Evolutionary conservation across 1,140 invertebrate genomes (phyloP).

Genomic region (Apolygus lucorum): DNA sequence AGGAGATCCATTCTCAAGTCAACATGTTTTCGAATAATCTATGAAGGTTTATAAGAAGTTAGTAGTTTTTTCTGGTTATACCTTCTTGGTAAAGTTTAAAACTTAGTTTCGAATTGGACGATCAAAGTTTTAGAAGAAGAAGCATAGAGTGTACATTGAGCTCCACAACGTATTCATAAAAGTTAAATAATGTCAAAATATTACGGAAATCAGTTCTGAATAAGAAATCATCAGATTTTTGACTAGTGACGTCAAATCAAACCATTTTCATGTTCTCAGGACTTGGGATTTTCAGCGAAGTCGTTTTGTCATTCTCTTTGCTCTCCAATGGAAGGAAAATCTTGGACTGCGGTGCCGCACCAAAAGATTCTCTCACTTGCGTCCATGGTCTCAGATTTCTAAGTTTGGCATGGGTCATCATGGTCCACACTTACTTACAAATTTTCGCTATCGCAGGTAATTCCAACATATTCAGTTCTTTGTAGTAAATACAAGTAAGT

Average conservation of each 20-base stretch:
- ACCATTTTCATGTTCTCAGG: constrained; percentile 24
- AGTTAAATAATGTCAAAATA: no score
- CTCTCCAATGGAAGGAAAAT: constrained; percentile 52
- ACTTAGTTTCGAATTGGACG: no score
- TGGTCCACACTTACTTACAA: constrained; percentile 80
- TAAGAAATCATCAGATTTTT: no score
- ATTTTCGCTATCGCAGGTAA: constrained; percentile 68
- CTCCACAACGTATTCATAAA: no score
- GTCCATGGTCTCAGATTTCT: constrained; percentile 76
- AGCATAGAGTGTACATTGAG: no score
- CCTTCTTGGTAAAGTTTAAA: no score
- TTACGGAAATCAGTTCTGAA: no score
- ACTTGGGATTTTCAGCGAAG: constrained; percentile 42
- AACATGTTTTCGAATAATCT: no score
- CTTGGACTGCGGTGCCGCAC: constrained; percentile 47
- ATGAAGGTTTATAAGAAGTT: no score
- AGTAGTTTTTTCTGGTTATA: neutral
- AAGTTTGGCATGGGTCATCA: constrained; percentile 82
- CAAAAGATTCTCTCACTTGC: constrained; percentile 58
- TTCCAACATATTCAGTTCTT: constrained; percentile 27
- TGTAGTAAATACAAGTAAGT: neutral
- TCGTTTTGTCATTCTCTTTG: constrained; percentile 53
- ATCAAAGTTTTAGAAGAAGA: no score
- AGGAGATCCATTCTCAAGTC: no score
- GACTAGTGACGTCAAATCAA: no score